Evolutionary conservation across 2,113 vertebrate genomes (phyloP), one percentile per base, ranked within the genome.

Genomic region (Mormyrus iriodes): DNA sequence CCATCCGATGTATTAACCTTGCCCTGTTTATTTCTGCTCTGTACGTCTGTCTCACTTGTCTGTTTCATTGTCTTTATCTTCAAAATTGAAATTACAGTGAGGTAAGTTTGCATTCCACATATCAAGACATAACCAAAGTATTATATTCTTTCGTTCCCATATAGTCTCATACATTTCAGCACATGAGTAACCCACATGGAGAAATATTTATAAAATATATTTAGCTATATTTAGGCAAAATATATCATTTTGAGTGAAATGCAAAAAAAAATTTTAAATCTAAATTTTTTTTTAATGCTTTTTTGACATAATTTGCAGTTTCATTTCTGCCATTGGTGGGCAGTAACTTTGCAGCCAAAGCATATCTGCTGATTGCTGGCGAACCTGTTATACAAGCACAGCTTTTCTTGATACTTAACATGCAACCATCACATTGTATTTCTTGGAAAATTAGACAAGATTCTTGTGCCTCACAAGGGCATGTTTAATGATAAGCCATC

Each of bases 61-160:
- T 8, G 52, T 89, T 89, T 85, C 84, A 79, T 31, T 91, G 85
- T 12, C 88, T 55, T 31, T 90, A 17, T 89, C 79, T 48, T 91
- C 39, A 35, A 90, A 88, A 82, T 88, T 88, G 76, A 39, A 61
- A 76, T 9, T 76, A 24, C 89, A 94, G 91, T 65, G 58, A 92
- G 90, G 94, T 94, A 92, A 94, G 94, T 91, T 85, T 83, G 35
- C 61, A 35, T 48, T 51, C 44, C 27, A 79, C 31, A 39, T 10
- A 9, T 8, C 24, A 48, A 84, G n/a, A 46, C 19, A 84, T 84
- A 46, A 48, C 7, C 15, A 84, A 10, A n/a, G 3, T 48, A 48
- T 39, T 86, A 17, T n/a, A 53, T 52, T 86, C 19, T 31, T 53
- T 86, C 9, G 15, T 53, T 86, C 19, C 15, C 69, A 76, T n/a